Evolutionary conservation across 2,797 vertebrate genomes (phyloP), one percentile per base, ranked within the genome.

Genomic region (Danio aesculapii): DNA sequence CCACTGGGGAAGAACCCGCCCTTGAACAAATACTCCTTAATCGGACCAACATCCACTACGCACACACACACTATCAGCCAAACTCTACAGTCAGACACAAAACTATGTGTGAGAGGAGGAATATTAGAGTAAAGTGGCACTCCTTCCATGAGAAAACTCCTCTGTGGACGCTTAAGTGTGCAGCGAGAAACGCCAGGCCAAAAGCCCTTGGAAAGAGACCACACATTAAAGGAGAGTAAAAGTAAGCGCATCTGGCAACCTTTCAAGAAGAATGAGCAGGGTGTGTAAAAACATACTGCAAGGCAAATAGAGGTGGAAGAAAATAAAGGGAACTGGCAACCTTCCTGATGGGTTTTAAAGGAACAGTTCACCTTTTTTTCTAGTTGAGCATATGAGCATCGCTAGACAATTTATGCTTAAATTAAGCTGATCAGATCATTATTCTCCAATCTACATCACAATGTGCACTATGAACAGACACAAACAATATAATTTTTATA

Each of bases 241-340:
- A 63, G 53, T 71, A 61, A 77, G 55, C 71, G 49, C 57, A 79
- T 67, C 81, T 85, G 81, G 76, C 84, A 85, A 85, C 66, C 76
- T 55, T 84, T 71, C 67, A 84, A 46, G 30, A 72, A 55, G 43
- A 64, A 52, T 46, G 50, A 50, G 52, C 43, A 59, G 39, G 50
- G 61, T 13, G 59, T 79, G 69, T 75, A 63, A 30, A 30, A 58
- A 74, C 71, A 73, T 17, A 68, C 63, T 16, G 71, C 17, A 68
- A 47, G 47, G 12, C 64, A 72, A 53, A 21, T 19, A 50, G 30
- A 49, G 6, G 39, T 30, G 14, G 61, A 8, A 50, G 47, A 47
- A 41, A 66, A 55, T 30, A 55, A 66, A 63, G n/a, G 21, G 62
- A 30, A 39, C 69, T 78, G 55, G 69, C 62, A 61, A 73, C 19